Conservation (phyloP, 2,888 invertebrate genomes). For the Dolomedes plantarius region DNA sequence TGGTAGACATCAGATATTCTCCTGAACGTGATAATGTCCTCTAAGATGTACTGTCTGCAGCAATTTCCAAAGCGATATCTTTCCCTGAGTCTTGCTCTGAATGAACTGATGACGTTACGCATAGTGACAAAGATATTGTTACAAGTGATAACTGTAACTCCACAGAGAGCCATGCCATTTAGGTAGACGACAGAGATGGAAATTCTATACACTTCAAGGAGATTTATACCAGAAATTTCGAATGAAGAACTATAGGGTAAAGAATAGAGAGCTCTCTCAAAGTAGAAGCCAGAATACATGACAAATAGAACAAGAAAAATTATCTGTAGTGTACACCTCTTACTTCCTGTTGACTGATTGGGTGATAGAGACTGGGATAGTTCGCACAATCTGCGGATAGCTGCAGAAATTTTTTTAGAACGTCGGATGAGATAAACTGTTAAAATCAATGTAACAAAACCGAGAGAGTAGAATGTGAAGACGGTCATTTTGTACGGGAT, state of each 20-base stretch:
- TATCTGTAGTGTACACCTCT: not conserved
- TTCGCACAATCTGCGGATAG: not conserved
- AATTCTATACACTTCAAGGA: not conserved
- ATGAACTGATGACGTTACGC: not conserved
- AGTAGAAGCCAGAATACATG: not conserved
- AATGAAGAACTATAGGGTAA: not conserved
- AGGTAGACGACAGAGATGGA: not conserved
- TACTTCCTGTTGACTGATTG: not conserved
- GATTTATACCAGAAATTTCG: not conserved
- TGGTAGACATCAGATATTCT: not conserved
- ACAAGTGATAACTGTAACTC: not conserved
- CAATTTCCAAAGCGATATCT: not conserved
- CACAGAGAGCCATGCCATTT: not conserved
- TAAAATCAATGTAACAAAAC: not conserved
- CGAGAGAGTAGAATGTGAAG: not conserved
- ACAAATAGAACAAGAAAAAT: not conserved
- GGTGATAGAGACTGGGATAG: not conserved
- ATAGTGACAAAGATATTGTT: not conserved
- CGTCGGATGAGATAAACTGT: not conserved
- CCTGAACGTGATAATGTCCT: not conserved
- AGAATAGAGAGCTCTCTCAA: not conserved
- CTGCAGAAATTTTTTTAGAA: not conserved
- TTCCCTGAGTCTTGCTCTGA: not conserved
- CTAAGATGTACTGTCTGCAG: not conserved
- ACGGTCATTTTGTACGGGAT: not conserved